Conservation (phyloP, 2,797 vertebrate genomes). For the Podargus strigoides region DNA sequence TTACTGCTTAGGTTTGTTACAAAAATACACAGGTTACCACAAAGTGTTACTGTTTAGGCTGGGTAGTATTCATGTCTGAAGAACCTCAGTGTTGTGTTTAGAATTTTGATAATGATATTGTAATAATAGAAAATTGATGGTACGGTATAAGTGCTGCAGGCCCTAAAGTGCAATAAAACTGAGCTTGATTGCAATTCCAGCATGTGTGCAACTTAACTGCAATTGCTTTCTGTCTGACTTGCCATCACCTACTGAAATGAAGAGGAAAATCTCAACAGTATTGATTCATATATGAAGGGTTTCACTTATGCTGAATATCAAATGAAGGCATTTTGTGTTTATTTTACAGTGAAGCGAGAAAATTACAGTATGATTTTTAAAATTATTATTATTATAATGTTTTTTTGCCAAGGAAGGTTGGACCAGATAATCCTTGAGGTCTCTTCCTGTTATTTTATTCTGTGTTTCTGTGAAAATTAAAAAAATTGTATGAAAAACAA, state of each 20-base stretch:
- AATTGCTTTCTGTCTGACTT: neutral
- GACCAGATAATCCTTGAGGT: no score
- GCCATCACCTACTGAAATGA: neutral
- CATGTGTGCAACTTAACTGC: neutral
- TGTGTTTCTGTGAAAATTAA: no score
- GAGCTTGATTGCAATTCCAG: neutral
- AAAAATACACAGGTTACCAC: neutral
- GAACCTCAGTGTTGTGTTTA: neutral
- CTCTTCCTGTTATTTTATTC: no score
- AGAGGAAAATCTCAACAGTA: neutral
- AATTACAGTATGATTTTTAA: neutral
- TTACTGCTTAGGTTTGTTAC: neutral
- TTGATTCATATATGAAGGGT: neutral
- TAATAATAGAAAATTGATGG: neutral
- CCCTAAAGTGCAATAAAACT: neutral
- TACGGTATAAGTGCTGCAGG: neutral
- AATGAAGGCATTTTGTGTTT: neutral
- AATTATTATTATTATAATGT: neutral
- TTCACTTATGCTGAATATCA: neutral
- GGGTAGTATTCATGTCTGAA: neutral
- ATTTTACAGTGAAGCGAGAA: neutral
- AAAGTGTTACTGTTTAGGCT: neutral
- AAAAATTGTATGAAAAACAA: neutral
- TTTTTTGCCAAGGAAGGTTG: no score
- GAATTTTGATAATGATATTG: neutral